Evolutionary conservation across 2,888 invertebrate genomes (phyloP).

Genomic region (Epirrhoe alternata): DNA sequence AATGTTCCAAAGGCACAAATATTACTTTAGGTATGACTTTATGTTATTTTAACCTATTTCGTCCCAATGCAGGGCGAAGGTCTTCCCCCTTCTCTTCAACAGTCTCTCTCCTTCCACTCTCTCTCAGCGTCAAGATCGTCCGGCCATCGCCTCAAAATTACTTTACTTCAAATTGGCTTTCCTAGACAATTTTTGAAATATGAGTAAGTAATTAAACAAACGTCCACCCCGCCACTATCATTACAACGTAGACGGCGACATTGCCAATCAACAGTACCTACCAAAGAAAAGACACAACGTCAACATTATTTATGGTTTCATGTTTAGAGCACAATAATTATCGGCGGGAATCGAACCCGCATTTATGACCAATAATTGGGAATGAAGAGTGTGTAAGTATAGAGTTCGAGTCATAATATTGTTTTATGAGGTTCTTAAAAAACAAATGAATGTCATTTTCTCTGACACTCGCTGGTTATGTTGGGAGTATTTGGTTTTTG

Average conservation of each 20-base stretch:
- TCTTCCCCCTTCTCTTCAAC: too few species aligned
- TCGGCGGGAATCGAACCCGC: constrained; percentile 73
- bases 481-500: constrained; percentile 36
- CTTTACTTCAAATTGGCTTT: neutral
- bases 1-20: too few species aligned
- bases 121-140: too few species aligned
- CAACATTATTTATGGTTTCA: constrained; percentile 50
- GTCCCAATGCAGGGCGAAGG: too few species aligned
- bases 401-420: constrained; percentile 67
- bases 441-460: constrained; percentile 74
- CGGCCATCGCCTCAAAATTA: too few species aligned
- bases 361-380: constrained; percentile 81
- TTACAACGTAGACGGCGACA: constrained; percentile 24
- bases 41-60: too few species aligned
- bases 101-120: too few species aligned
- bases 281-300: constrained; percentile 52
- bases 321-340: constrained; percentile 68
- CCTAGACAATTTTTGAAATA: neutral
- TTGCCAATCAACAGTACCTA: constrained; percentile 43
- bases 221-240: neutral
- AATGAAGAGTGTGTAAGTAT: constrained; percentile 74
- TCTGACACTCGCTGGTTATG: constrained; percentile 51
- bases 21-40: too few species aligned
- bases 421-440: constrained; percentile 77
- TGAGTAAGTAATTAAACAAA: constrained; percentile 7